These are phyloP conservation scores for Lutraria rhynchaena DNA, from an alignment of 1,140 invertebrate genomes.

Conservation along the genomic window DNA sequence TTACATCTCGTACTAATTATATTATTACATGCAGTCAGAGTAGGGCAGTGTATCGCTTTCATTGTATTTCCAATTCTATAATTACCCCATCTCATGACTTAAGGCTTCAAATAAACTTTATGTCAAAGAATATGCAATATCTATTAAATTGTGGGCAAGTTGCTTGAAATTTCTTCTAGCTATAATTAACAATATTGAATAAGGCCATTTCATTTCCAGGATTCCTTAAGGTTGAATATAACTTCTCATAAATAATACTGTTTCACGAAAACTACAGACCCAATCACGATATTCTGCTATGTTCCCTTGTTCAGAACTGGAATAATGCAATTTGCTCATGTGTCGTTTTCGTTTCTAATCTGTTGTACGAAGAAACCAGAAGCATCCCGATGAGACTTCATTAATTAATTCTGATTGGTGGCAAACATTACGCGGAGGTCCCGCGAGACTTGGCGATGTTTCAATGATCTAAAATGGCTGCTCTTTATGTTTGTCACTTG, in stretches of 20 bases:
- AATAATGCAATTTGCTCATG: slow-evolving; percentile 42
- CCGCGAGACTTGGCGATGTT: slow-evolving; percentile 35
- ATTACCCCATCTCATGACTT: not conserved
- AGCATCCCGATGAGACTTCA: slow-evolving; percentile 48
- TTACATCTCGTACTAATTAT: not conserved
- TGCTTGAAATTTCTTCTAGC: slow-evolving; percentile 25
- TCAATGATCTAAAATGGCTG: slow-evolving; percentile 46
- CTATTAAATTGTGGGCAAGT: not conserved
- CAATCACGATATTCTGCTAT: slow-evolving; percentile 22
- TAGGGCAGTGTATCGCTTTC: too few relatives aligned
- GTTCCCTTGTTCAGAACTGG: not conserved
- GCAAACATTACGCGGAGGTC: slow-evolving; percentile 43
- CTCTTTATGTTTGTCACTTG: slow-evolving; percentile 40
- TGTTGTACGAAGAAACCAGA: slow-evolving; percentile 56
- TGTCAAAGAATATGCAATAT: not conserved
- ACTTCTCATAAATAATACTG: not conserved
- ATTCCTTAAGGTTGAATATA: slow-evolving; percentile 21
- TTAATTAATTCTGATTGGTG: slow-evolving; percentile 59
- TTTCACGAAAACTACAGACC: not conserved
- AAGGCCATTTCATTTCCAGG: not conserved
- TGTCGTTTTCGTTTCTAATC: slow-evolving; percentile 42
- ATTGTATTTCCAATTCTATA: not conserved
- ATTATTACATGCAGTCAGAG: too few relatives aligned
- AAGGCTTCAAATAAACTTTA: not conserved
- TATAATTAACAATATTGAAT: slow-evolving; percentile 38